These are phyloP conservation scores for Macrochelys suwanniensis DNA, from an alignment of 2,797 vertebrate genomes.

Conservation along the genomic window DNA sequence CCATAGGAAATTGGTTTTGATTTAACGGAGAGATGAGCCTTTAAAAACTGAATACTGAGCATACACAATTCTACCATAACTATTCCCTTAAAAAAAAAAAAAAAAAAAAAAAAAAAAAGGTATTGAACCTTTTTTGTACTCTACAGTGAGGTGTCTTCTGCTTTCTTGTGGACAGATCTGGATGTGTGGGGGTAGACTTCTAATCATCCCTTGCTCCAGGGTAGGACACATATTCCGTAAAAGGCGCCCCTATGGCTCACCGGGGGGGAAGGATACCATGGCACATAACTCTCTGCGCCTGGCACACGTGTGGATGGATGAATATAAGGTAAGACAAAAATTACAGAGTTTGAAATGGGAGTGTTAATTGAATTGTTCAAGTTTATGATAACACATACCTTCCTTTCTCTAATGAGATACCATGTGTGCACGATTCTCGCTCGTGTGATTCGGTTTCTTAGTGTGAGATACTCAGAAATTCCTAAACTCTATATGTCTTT, in stretches of 20 bases:
- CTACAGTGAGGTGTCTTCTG: background rate
- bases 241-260: conserved; percentile 94
- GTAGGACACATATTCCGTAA: conserved; percentile 98
- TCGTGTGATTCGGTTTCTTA: background rate
- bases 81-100: background rate
- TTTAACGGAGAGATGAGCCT: background rate
- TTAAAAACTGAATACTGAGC: background rate
- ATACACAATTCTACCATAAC: background rate
- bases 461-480: background rate
- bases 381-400: background rate
- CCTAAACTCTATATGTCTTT: background rate
- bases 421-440: background rate
- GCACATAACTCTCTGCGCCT: conserved; percentile 94
- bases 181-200: conserved; percentile 96
- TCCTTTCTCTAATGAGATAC: background rate
- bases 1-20: background rate
- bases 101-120: too few relatives aligned
- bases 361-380: background rate
- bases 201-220: conserved; percentile 96
- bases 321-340: conserved; percentile 89
- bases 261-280: conserved; percentile 96
- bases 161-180: conserved; percentile 87
- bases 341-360: background rate
- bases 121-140: background rate
- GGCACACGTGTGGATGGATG: conserved; percentile 97